These are phyloP conservation scores for Sceloporus undulatus DNA, from an alignment of 2,113 vertebrate species.

Conservation along the genomic window DNA sequence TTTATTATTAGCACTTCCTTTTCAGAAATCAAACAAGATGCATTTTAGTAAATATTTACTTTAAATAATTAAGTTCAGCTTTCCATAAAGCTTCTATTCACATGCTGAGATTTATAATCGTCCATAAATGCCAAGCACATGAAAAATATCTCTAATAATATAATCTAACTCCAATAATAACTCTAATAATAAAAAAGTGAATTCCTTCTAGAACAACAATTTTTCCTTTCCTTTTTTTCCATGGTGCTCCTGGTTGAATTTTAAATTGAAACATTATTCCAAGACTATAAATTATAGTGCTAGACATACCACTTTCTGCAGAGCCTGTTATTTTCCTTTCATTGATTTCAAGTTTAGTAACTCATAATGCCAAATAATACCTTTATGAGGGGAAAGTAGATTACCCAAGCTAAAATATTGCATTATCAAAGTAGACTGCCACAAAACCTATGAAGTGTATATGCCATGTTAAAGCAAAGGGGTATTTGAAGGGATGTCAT, in stretches of 20 bases:
- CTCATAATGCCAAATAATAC: conserved; percentile 42
- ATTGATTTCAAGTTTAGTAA: conserved; percentile 56
- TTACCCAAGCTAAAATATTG: conserved; percentile 8
- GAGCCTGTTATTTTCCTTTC: conserved; percentile 46
- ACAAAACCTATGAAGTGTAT: too few species aligned
- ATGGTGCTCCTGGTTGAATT: conserved; percentile 51
- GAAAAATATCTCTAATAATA: conserved; percentile 52
- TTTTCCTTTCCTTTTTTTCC: conserved; percentile 43
- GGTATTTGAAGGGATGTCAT: too few species aligned
- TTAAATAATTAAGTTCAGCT: conserved; percentile 28
- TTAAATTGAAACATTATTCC: conserved; percentile 56
- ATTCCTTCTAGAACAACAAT: conserved; percentile 45
- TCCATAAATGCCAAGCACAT: conserved; percentile 41
- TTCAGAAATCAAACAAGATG: not conserved
- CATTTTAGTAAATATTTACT: conserved; percentile 25
- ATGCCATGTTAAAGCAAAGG: too few species aligned
- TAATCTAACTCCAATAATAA: not conserved
- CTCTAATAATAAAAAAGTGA: not conserved
- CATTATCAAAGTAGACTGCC: conserved; percentile 35
- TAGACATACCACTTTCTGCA: conserved; percentile 49
- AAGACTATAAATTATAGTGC: conserved; percentile 61
- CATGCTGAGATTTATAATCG: conserved; percentile 47
- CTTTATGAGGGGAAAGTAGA: conserved; percentile 37
- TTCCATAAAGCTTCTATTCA: conserved; percentile 32
- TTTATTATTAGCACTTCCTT: not conserved